phyloP scores from a whole-genome alignment of 1,140 invertebrate species.

The Pectinophora gossypiella region DNA sequence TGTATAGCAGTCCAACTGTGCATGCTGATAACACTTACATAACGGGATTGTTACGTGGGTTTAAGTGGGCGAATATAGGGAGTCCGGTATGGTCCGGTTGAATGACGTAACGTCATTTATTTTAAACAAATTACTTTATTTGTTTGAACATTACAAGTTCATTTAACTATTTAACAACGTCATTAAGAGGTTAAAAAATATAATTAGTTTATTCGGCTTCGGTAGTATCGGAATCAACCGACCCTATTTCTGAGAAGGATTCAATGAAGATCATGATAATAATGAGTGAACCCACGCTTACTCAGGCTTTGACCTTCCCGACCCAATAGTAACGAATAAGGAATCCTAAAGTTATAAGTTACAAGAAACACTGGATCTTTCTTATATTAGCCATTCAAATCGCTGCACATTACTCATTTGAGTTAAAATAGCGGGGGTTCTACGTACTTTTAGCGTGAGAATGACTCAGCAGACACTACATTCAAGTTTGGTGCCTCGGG shows the following conservation, averaged over 20 bases:
- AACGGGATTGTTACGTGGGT: neutral
- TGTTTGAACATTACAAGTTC: too few relatives aligned
- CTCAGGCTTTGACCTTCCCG: neutral
- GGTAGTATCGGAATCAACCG: too few relatives aligned
- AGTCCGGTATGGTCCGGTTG: too few relatives aligned
- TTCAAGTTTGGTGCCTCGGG: constrained; percentile 29
- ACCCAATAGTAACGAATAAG: neutral
- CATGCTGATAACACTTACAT: too few relatives aligned
- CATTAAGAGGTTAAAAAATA: too few relatives aligned
- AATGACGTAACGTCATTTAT: too few relatives aligned
- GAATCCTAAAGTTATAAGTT: neutral
- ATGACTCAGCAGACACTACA: constrained; percentile 29
- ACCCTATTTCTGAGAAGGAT: neutral
- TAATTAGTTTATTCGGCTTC: too few relatives aligned
- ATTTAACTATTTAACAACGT: too few relatives aligned
- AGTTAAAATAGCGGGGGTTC: neutral
- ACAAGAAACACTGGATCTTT: neutral
- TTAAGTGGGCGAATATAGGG: too few relatives aligned
- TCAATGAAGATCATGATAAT: neutral
- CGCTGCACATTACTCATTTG: neutral
- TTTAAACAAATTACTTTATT: too few relatives aligned
- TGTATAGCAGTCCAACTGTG: too few relatives aligned
- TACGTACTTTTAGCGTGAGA: constrained; percentile 2
- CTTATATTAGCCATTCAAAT: neutral
- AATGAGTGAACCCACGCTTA: neutral